These are phyloP conservation scores for Orchestes rusci DNA, from an alignment of 2,888 invertebrate genomes.

Conservation along the genomic window DNA sequence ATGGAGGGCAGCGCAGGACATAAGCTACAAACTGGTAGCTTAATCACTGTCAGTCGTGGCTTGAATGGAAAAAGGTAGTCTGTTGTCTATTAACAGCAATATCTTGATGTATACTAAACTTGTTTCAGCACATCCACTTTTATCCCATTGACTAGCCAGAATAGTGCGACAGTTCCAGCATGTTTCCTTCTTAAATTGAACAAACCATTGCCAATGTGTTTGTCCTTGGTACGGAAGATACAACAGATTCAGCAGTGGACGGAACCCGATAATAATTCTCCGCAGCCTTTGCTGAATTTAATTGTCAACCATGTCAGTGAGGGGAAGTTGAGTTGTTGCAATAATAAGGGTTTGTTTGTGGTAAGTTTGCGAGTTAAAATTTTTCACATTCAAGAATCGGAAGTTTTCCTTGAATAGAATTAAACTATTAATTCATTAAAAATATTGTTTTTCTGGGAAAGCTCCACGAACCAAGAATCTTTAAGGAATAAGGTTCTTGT, in stretches of 20 bases:
- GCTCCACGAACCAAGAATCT: background rate
- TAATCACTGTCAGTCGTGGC: constrained; percentile 61
- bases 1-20: constrained; percentile 83
- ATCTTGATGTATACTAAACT: background rate
- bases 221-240: constrained; percentile 61
- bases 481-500: no score
- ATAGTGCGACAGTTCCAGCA: constrained; percentile 86
- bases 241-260: constrained; percentile 55
- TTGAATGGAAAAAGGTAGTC: constrained; percentile 67
- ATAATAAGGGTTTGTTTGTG: constrained; percentile 76
- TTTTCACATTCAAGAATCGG: background rate
- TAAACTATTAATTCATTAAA: no score
- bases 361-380: constrained; percentile 12
- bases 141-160: constrained; percentile 69
- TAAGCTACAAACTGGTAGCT: constrained; percentile 68
- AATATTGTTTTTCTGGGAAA: background rate
- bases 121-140: constrained; percentile 66
- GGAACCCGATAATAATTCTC: constrained; percentile 43
- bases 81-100: no score
- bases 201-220: constrained; percentile 79
- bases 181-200: constrained; percentile 77
- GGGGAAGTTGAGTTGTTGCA: constrained; percentile 63
- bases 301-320: constrained; percentile 73
- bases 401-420: background rate
- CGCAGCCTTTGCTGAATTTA: constrained; percentile 62